Conservation (phyloP, 2,113 vertebrate genomes). For the Malurus alboscapulatus region DNA sequence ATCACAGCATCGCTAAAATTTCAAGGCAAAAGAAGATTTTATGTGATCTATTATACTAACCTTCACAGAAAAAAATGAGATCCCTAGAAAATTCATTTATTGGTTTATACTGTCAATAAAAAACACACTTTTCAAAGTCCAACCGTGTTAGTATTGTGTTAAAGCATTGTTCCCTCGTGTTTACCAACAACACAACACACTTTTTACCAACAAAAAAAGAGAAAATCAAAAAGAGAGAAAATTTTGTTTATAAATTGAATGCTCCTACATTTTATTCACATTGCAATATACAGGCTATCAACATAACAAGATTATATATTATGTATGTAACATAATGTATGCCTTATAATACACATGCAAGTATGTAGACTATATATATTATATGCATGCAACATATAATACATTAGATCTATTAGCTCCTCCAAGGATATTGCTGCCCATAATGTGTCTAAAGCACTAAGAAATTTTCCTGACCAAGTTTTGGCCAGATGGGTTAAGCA, state of each 20-base stretch:
- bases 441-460: neutral
- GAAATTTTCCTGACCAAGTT: neutral
- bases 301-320: neutral
- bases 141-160: neutral
- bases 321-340: neutral
- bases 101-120: neutral
- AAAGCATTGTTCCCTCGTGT: neutral
- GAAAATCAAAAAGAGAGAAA: neutral
- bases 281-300: neutral
- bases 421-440: neutral
- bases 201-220: neutral
- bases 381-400: no score
- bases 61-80: neutral
- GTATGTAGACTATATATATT: no score
- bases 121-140: neutral
- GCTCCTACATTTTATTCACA: neutral
- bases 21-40: neutral
- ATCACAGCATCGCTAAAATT: neutral
- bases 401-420: neutral
- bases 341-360: neutral
- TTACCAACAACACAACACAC: neutral
- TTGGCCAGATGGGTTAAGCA: neutral
- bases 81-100: neutral
- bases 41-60: neutral
- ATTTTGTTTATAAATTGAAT: neutral